phyloP scores from a whole-genome alignment of 2,797 vertebrate species.

The Allobates femoralis region DNA sequence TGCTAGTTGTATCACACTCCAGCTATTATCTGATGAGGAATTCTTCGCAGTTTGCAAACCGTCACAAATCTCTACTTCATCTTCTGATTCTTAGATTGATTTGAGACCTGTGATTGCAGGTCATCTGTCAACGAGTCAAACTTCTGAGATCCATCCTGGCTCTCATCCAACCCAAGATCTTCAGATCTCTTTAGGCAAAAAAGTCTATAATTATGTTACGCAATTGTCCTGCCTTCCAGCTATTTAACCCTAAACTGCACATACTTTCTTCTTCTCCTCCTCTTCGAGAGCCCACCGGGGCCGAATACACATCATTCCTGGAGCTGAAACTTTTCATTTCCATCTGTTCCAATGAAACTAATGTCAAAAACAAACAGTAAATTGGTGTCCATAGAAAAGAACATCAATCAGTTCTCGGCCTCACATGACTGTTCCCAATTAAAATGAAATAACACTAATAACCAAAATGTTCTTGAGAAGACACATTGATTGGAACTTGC shows the following conservation, averaged over 20 bases:
- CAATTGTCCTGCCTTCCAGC: constrained; percentile 25
- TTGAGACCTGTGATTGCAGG: constrained; percentile 53
- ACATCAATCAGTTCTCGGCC: constrained; percentile 40
- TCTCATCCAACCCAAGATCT: constrained; percentile 26
- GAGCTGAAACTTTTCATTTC: constrained; percentile 41
- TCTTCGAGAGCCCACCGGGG: constrained; percentile 7
- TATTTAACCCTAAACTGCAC: constrained; percentile 8
- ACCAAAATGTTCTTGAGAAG: constrained; percentile 14
- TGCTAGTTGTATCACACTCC: constrained; percentile 16
- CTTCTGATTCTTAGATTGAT: constrained; percentile 32
- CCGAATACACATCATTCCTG: background rate
- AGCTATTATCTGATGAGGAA: constrained; percentile 49
- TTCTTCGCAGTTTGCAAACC: constrained; percentile 41
- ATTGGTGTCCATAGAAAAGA: constrained; percentile 1
- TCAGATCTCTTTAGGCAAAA: constrained; percentile 29
- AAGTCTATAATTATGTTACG: constrained; percentile 50
- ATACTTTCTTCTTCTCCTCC: background rate
- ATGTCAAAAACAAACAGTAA: constrained; percentile 52
- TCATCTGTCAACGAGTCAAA: constrained; percentile 57
- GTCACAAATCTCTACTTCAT: constrained; percentile 47
- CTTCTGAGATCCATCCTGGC: constrained; percentile 49
- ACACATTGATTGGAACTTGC: background rate
- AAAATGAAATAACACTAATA: constrained; percentile 51
- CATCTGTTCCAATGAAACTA: constrained; percentile 53
- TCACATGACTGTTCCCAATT: constrained; percentile 36